A percentile compares a stretch with the other conserved stretches of the same genome.
phyloP scores from a whole-genome alignment of 53 echinoderm and acorn worm genomes.

The Temnopleurus reevesii region DNA sequence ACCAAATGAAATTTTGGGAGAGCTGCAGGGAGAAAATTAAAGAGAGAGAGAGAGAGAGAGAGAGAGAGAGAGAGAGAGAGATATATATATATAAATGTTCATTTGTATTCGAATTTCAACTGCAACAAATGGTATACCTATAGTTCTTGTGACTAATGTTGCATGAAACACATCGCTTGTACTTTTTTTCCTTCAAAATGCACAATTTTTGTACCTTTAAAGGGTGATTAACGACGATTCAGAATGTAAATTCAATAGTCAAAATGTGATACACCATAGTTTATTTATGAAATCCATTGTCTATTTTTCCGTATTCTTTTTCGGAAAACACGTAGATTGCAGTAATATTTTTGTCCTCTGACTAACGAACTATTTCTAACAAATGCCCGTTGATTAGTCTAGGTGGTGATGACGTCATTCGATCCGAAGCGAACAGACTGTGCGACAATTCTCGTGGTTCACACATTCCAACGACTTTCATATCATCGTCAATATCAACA shows the following conservation, averaged over 20 bases:
- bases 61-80: not conserved
- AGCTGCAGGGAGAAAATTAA: not conserved
- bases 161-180: not conserved
- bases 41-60: not conserved
- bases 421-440: slow-evolving; percentile 1
- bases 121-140: not conserved
- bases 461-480: not conserved
- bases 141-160: not conserved
- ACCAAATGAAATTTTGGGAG: not conserved
- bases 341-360: not conserved
- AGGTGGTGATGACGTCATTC: slow-evolving; percentile 49
- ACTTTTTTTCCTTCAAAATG: not conserved
- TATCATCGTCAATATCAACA: not conserved
- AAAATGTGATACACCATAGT: not conserved
- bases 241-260: not conserved
- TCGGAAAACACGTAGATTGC: not conserved
- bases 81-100: not conserved
- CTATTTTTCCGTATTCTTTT: not conserved
- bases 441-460: slow-evolving; percentile 33
- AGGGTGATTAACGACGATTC: not conserved
- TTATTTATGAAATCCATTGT: not conserved
- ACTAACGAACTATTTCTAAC: slow-evolving; percentile 40
- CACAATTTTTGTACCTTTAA: not conserved
- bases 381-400: slow-evolving; percentile 33
- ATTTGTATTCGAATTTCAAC: no score